Conservation (phyloP, 2,888 invertebrate genomes). For the Synanthedon formicaeformis region DNA sequence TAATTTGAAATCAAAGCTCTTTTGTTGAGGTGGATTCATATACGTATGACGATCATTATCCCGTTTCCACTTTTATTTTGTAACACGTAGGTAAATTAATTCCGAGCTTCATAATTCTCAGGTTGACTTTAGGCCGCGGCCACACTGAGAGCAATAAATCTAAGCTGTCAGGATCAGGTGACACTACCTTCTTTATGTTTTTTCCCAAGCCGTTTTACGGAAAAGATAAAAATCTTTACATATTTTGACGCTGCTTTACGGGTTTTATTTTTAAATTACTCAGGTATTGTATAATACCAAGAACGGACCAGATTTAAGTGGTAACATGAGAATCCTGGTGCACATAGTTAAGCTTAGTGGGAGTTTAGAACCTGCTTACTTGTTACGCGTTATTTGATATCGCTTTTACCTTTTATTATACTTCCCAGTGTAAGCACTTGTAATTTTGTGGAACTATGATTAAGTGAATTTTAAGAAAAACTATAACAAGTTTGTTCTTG, state of each 20-base stretch:
- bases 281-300: slow-evolving; percentile 59
- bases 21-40: neutral
- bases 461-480: no score
- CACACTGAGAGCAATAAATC: slow-evolving; percentile 63
- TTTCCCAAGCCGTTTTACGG: slow-evolving; percentile 72
- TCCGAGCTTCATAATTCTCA: slow-evolving; percentile 56
- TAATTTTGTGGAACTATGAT: no score
- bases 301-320: slow-evolving; percentile 47
- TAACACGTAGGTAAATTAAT: slow-evolving; percentile 52
- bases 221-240: slow-evolving; percentile 71
- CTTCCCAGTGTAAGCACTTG: no score
- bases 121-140: slow-evolving; percentile 63
- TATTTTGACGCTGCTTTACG: slow-evolving; percentile 69
- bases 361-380: neutral
- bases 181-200: slow-evolving; percentile 72
- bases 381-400: neutral
- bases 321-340: slow-evolving; percentile 9
- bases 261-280: slow-evolving; percentile 67
- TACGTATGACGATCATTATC: slow-evolving; percentile 1
- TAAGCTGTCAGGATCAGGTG: slow-evolving; percentile 66
- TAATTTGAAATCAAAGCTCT: neutral
- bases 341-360: neutral
- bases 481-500: no score
- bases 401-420: no score
- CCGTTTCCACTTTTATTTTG: slow-evolving; percentile 7